A percentile compares a stretch with the other conserved stretches of the same genome.
Conservation (phyloP, 2,888 invertebrate species). For the Papilio gigon region DNA sequence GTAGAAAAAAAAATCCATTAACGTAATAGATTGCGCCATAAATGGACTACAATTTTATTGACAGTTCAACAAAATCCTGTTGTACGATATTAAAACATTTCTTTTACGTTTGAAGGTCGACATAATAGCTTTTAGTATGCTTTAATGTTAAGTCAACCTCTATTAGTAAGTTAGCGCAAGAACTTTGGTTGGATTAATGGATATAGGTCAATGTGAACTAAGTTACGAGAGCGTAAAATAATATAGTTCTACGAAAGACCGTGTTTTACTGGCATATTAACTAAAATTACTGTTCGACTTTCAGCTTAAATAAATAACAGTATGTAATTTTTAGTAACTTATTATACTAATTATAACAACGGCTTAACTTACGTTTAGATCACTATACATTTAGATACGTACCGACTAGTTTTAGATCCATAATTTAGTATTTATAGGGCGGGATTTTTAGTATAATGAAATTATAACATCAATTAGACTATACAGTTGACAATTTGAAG, state of each 20-base stretch:
- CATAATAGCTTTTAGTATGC: not conserved
- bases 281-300: not conserved
- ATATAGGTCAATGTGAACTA: slow-evolving; percentile 7
- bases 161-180: slow-evolving; percentile 8
- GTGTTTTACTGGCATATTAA: slow-evolving; percentile 2
- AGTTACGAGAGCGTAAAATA: not conserved
- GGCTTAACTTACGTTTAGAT: too few species aligned
- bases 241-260: not conserved
- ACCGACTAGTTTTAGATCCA: too few species aligned
- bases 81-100: not conserved
- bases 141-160: slow-evolving; percentile 2
- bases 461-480: too few species aligned
- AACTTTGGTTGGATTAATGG: not conserved
- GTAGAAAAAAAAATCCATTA: slow-evolving; percentile 37
- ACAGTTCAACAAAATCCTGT: slow-evolving; percentile 1
- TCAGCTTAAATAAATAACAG: not conserved
- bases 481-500: too few species aligned
- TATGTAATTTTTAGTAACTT: not conserved
- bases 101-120: not conserved
- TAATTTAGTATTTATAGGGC: too few species aligned
- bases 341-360: too few species aligned
- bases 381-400: too few species aligned
- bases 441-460: too few species aligned
- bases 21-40: slow-evolving; percentile 24
- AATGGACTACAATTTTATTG: slow-evolving; percentile 10